Conservation (phyloP, 2,113 vertebrate genomes). For the Drymodes brunneopygia region DNA sequence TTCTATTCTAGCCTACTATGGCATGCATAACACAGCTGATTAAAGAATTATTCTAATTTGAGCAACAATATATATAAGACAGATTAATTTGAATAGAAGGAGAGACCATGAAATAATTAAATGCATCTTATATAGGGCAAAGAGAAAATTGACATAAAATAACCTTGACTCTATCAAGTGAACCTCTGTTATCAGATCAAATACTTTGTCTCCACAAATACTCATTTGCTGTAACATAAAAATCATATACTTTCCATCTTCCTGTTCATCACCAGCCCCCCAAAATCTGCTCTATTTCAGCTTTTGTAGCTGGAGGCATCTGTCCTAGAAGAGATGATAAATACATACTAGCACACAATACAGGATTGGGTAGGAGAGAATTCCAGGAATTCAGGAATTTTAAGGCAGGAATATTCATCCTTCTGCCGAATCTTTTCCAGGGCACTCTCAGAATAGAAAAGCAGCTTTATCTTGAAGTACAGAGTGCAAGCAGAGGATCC, state of each 20-base stretch:
- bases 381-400: background rate
- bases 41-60: constrained; percentile 84
- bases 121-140: constrained; percentile 74
- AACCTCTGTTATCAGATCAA: constrained; percentile 72
- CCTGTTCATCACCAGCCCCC: background rate
- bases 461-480: background rate
- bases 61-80: constrained; percentile 72
- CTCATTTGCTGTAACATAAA: background rate
- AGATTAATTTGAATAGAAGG: constrained; percentile 77
- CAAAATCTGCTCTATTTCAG: background rate
- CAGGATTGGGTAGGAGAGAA: background rate
- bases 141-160: constrained; percentile 75
- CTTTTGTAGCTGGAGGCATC: background rate
- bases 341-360: background rate
- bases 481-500: background rate
- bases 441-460: background rate
- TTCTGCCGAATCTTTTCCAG: background rate
- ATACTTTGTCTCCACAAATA: constrained; percentile 24
- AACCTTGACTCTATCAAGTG: constrained; percentile 67
- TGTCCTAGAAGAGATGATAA: background rate
- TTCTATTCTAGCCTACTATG: constrained; percentile 72
- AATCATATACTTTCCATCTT: background rate
- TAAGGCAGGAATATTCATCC: background rate
- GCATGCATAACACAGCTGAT: constrained; percentile 79
- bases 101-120: constrained; percentile 78